Evolutionary conservation across 2,113 vertebrate species (phyloP).

Genomic region (Brevimyrus niger): DNA sequence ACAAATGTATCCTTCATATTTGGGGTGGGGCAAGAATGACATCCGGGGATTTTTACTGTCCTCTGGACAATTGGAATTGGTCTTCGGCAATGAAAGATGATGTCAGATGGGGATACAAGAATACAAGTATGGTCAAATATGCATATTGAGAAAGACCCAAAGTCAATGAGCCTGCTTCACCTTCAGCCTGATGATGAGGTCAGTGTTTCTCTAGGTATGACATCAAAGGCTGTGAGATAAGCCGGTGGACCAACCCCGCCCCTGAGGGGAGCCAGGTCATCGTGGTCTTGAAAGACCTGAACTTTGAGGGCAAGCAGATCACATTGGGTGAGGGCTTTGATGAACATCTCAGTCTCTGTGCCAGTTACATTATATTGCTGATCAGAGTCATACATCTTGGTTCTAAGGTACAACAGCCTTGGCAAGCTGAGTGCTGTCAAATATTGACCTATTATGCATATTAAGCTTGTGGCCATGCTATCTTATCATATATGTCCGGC

Average conservation of each 20-base stretch:
- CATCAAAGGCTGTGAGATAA: constrained; percentile 79
- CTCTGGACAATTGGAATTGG: background rate
- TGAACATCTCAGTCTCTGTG: background rate
- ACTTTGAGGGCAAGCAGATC: constrained; percentile 73
- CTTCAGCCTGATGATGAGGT: background rate
- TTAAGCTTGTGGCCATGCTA: background rate
- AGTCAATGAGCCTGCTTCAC: background rate
- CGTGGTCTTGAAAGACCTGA: constrained; percentile 79
- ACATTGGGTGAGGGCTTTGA: constrained; percentile 59
- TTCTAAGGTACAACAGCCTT: background rate
- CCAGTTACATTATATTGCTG: background rate
- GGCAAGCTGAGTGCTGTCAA: background rate
- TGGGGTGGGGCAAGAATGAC: background rate
- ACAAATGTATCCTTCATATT: background rate
- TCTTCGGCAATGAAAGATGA: background rate
- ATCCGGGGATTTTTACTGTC: background rate
- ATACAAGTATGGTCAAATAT: background rate
- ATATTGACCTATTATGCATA: background rate
- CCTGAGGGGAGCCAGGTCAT: constrained; percentile 64
- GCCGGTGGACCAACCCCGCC: constrained; percentile 69
- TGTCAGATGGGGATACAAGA: background rate
- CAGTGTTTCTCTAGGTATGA: constrained; percentile 63
- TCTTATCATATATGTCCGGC: background rate
- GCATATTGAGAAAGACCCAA: background rate
- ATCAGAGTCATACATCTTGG: background rate